A percentile compares a stretch with the other conserved stretches of the same genome.
Evolutionary conservation across 2,113 vertebrate species (phyloP).

Genomic region (Phoxinus phoxinus): DNA sequence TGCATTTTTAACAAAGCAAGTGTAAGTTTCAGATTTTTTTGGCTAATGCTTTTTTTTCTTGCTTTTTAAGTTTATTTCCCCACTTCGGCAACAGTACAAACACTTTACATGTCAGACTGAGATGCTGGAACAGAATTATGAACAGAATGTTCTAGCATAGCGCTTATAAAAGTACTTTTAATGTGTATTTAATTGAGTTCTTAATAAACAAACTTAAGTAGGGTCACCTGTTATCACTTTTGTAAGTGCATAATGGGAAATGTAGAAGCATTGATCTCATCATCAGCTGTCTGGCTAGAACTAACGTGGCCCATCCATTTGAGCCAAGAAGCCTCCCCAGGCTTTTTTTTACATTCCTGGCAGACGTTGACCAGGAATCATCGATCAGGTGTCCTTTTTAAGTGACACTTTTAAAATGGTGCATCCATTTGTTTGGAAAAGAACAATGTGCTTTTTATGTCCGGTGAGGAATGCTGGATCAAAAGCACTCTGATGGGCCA

Average conservation of each 20-base stretch:
- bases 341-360: background rate
- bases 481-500: background rate
- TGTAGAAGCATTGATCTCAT: conserved; percentile 25
- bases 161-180: background rate
- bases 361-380: conserved; percentile 4
- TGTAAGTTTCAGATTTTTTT: background rate
- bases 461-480: background rate
- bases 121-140: background rate
- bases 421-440: conserved; percentile 10
- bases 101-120: background rate
- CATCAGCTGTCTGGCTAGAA: background rate
- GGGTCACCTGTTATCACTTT: background rate
- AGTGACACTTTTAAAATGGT: conserved; percentile 17
- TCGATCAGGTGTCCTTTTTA: conserved; percentile 26
- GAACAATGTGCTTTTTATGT: background rate
- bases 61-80: background rate
- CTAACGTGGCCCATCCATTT: background rate
- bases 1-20: background rate
- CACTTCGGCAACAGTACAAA: background rate
- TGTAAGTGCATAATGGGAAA: conserved; percentile 23
- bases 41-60: background rate
- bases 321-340: background rate
- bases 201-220: conserved; percentile 22
- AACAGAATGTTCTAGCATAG: background rate
- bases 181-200: background rate